Conservation (phyloP, 2,113 vertebrate genomes). For the Melanerpes aurifrons region DNA sequence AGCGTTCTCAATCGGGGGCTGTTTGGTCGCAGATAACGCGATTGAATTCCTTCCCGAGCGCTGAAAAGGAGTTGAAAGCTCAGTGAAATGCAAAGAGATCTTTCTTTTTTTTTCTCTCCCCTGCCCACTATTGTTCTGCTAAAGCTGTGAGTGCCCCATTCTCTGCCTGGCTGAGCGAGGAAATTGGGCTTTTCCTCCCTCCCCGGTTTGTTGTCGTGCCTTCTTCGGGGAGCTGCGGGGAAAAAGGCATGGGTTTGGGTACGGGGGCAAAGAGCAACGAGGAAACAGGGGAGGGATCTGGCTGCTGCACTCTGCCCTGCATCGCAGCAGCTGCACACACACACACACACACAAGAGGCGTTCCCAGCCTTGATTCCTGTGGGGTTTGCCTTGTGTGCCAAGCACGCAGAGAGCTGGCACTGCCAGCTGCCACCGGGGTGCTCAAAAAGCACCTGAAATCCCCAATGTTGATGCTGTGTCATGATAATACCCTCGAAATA, state of each 20-base stretch:
- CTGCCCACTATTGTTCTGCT: rapidly evolving
- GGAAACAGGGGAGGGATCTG: background rate
- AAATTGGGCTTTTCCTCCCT: background rate
- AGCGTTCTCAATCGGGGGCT: background rate
- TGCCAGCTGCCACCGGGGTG: background rate
- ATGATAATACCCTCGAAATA: too few relatives aligned
- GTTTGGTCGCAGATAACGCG: background rate
- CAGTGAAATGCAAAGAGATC: background rate
- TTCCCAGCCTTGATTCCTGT: background rate
- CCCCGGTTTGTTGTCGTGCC: background rate
- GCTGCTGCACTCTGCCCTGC: background rate
- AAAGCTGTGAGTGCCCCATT: background rate
- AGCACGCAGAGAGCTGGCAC: too few relatives aligned
- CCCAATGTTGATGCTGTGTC: too few relatives aligned
- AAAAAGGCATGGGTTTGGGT: background rate
- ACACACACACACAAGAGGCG: background rate
- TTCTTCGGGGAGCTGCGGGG: background rate
- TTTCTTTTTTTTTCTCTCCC: too few relatives aligned
- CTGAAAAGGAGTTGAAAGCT: background rate
- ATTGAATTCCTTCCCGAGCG: rapidly evolving
- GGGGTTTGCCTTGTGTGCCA: background rate
- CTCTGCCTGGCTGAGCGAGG: background rate
- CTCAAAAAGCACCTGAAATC: rapidly evolving
- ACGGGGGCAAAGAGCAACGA: background rate
- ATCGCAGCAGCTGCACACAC: background rate